Evolutionary conservation across 2,113 vertebrate genomes (phyloP).

Genomic region (Oophaga pumilio): DNA sequence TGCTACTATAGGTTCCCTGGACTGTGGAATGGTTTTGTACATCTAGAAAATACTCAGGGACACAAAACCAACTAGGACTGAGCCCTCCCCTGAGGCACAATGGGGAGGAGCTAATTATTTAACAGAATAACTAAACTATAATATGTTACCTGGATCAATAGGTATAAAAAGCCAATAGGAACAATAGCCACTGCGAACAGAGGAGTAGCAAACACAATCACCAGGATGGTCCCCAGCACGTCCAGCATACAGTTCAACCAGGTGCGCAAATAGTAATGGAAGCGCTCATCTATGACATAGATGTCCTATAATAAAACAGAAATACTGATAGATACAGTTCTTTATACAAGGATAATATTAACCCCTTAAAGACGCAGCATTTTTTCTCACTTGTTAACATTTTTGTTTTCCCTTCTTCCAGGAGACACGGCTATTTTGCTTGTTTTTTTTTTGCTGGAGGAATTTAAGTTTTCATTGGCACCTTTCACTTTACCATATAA

Average conservation of each 20-base stretch:
- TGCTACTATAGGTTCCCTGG: neutral
- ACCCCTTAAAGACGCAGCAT: too few species aligned
- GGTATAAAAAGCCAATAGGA: constrained; percentile 67
- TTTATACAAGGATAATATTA: too few species aligned
- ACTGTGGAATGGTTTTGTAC: neutral
- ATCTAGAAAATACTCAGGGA: neutral
- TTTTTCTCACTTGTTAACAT: too few species aligned
- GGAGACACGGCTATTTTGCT: too few species aligned
- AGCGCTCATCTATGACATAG: constrained; percentile 65
- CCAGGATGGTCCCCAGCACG: constrained; percentile 66
- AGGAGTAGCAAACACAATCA: constrained; percentile 67
- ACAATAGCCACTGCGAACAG: constrained; percentile 66
- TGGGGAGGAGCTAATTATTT: too few species aligned
- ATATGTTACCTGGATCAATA: constrained; percentile 65
- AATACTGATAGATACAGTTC: neutral
- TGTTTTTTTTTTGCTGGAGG: too few species aligned
- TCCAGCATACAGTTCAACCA: constrained; percentile 70
- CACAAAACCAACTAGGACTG: neutral
- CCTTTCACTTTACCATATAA: too few species aligned
- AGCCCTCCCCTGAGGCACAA: too few species aligned
- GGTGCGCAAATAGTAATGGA: constrained; percentile 68
- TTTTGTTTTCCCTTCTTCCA: too few species aligned
- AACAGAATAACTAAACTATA: neutral
- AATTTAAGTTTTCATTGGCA: too few species aligned
- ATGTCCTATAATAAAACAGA: constrained; percentile 64